Base-by-base conservation (phyloP, 2,888 invertebrate species). In the Venusia cambrica region DNA sequence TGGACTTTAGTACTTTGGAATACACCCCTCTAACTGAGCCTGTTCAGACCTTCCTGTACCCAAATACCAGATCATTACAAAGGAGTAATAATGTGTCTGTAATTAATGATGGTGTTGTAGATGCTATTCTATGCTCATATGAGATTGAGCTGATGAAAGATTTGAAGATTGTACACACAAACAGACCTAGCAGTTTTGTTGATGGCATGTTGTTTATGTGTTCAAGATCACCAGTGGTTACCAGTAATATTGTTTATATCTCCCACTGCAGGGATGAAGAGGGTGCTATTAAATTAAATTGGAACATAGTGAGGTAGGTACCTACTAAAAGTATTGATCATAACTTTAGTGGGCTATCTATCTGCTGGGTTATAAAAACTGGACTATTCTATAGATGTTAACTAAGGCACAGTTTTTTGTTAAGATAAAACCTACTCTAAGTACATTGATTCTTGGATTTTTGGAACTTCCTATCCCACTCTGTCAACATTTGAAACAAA, bases 41-140 rank as follows among this genome's bases (percentile, higher is more conserved):
- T 1, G 33, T 53, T 3, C 38, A 54, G 9, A 37, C 87, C 11
- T 73, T 75, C 1, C 51, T 57, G n/a, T 65, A 58, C 29, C 31
- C 45, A 13, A 45, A 42, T 46, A 46, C 45, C 5, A n/a, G 10
- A 12, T 18, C 6, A 19, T 13, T 24, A 2, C 4, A 7, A 10
- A 13, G 14, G 13, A 18, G 2, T 10, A 17, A n/a, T 6, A 5
- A n/a, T n/a, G n/a, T 13, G 9, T 6, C 9, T 7, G 56, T 88
- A 5, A 62, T 54, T 5, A 63, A 63, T 20, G 63, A 64, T 36
- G 89, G 89, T 1, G 34, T 57, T 20, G 73, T 81, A 0, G 89
- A 88, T 65, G 89, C 84, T 2, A 69, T 90, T 35, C 61, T 89
- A 8, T 88, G 89, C 48, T 90, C 90, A 89, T 90, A 83, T 46